These are phyloP conservation scores for Drosophila auraria DNA, from an alignment of 1,140 invertebrate species.

Conservation along the genomic window DNA sequence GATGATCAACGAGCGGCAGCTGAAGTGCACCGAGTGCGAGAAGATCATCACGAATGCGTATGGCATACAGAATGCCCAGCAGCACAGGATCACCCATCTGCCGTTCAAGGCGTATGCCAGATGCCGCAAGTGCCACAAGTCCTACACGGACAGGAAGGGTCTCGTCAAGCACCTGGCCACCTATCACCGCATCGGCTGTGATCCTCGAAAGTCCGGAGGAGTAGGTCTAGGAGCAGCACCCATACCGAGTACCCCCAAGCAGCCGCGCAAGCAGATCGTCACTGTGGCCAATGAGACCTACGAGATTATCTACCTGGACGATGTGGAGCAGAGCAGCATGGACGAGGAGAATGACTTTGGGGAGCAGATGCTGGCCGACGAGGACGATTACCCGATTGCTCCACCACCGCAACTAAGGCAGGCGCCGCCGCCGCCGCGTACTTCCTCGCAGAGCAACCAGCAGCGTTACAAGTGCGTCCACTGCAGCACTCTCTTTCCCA, in stretches of 20 bases:
- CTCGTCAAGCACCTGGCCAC: constrained; percentile 77
- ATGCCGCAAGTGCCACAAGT: constrained; percentile 74
- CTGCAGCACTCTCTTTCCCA: constrained; percentile 65
- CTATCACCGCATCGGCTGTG: constrained; percentile 65
- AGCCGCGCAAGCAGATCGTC: constrained; percentile 67
- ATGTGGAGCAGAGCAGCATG: constrained; percentile 43
- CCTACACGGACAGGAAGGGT: constrained; percentile 79
- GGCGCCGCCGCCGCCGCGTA: not conserved
- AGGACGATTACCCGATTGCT: constrained; percentile 50
- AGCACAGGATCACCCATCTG: constrained; percentile 77
- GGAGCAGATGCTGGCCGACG: constrained; percentile 73
- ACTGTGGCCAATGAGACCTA: constrained; percentile 71
- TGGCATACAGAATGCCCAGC: constrained; percentile 81
- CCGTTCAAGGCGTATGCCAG: constrained; percentile 75
- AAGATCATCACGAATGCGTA: constrained; percentile 83
- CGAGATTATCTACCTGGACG: constrained; percentile 78
- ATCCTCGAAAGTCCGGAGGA: constrained; percentile 23
- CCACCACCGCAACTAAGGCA: not conserved
- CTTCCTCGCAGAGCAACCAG: not conserved
- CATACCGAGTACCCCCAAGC: not conserved
- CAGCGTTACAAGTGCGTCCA: constrained; percentile 71
- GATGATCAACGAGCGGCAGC: constrained; percentile 69
- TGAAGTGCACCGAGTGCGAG: constrained; percentile 74
- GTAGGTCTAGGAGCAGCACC: not conserved
- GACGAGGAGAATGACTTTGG: constrained; percentile 73